Base-by-base conservation (phyloP, 2,113 vertebrate species). In the Gobiocypris rarus region DNA sequence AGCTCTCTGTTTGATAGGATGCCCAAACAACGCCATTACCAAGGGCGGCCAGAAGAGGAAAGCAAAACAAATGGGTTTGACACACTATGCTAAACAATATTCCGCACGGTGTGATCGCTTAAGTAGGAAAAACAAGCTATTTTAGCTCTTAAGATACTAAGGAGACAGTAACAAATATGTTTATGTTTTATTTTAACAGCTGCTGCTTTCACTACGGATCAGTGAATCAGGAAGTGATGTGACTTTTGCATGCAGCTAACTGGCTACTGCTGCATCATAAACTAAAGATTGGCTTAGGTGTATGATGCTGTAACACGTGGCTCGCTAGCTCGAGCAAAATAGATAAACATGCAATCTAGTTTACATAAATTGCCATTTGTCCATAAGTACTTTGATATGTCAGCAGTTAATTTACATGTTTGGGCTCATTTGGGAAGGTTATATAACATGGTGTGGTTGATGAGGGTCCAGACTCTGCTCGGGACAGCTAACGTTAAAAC, bases 401-500 rank as follows among this genome's bases (percentile, higher is more conserved):
- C 61, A 54, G 15, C 13, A 28, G 41, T 10, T 48, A 19, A 63
- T 31, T 24, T 67, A 45, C 41, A 54, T 54, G 65, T 41, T 70
- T 70, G 28, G 48, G 28, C 65, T 56, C 48, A 24, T 82, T 70
- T 56, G 19, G 65, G 65, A 8, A 15, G 15, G 26, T 82, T 56
- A 71, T 52, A n/a, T 26, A 82, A 41, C 48, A 41, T 54, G 79
- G 28, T 41, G 28, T 38, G 17, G 52, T 28, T 31, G 65, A 38
- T 63, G 48, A 38, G 24, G 24, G 45, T 24, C 71, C 81, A 74
- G 54, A 48, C 70, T 45, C 13, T 54, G 67, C 17, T 34, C 50
- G 81, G 38, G 50, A 54, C 58, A 83, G 90, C 92, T 75, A n/a
- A n/a, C n/a, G n/a, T n/a, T n/a, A 65, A 74, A 56, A 6, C 6